Evolutionary conservation across 2,888 invertebrate species (phyloP), one percentile per base, ranked within the genome.

Genomic region (Eilema caniola): DNA sequence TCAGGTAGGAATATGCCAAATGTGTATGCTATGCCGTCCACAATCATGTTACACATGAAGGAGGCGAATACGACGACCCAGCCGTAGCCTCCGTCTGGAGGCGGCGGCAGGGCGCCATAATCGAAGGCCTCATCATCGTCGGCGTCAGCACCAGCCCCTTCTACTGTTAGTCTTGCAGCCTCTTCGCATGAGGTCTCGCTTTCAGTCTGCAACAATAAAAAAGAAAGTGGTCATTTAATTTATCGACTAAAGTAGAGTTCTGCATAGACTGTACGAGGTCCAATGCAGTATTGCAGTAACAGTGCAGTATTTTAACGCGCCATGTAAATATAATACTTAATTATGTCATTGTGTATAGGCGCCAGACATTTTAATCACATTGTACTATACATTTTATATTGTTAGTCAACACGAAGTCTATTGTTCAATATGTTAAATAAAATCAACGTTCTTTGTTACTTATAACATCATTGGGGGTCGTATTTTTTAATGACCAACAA

Each of bases 21-120:
- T 11, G 99, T 98, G 93, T 99, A 99, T n/a, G 99, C 98, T 77
- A 99, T 99, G 83, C 99, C 99, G 92, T 99, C 99, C 71, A 99
- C 99, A 83, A 99, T 98, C 96, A 99, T 97, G 96, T 99, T 99
- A 94, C 99, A 99, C 97, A 99, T 97, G 93, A 99, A 99, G 62
- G 99, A 99, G 68, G 99, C 99, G 86, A 98, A 97, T 69, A 99
- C 99, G 88, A 99, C 98, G 87, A 99, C 95, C 98, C 98, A 98
- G 73, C 98, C 98, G 94, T 98, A 98, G 66, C 99, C 99, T 79
- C 98, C 98, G 91, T 98, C 98, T 57, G 98, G 98, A 67, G 98
- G 98, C 69, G 98, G 98, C 28, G 98, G 98, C 76, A 98, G 94
- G 83, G 97, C 97, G 81, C 97, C 97, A 86, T 97, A 97, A 87